Conservation (phyloP, 2,888 invertebrate genomes). For the Atethmia centrago region DNA sequence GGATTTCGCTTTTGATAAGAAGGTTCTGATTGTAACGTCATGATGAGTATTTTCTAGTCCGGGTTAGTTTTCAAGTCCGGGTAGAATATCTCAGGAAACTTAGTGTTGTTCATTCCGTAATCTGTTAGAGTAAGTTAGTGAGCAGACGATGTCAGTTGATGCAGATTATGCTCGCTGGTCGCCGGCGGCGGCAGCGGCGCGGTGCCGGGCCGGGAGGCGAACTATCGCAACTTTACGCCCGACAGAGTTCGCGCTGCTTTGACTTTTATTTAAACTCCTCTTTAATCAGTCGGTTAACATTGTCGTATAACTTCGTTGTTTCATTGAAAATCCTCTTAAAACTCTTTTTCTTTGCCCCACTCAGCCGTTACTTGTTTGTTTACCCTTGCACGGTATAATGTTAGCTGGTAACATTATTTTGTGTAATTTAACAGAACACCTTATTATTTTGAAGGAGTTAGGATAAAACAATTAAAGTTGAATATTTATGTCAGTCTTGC, state of each 20-base stretch:
- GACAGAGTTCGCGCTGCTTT: neutral
- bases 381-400: neutral
- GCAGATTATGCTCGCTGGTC: neutral
- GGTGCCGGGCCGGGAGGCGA: no score
- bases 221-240: neutral
- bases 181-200: no score
- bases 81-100: neutral
- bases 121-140: neutral
- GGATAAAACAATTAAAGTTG: constrained; percentile 12
- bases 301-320: neutral
- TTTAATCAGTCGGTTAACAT: neutral
- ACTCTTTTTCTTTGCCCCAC: neutral
- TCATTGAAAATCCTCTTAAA: neutral
- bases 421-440: neutral
- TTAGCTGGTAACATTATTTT: constrained; percentile 4
- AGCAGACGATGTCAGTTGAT: neutral
- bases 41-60: no score
- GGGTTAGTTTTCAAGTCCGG: no score
- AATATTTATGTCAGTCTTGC: neutral
- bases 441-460: neutral
- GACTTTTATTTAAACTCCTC: neutral
- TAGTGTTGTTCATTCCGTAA: neutral
- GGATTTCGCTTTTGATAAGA: no score
- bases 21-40: no score
- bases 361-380: constrained; percentile 2